Evolutionary conservation across 2,113 vertebrate species (phyloP), one percentile per base, ranked within the genome.

Genomic region (Columba livia): DNA sequence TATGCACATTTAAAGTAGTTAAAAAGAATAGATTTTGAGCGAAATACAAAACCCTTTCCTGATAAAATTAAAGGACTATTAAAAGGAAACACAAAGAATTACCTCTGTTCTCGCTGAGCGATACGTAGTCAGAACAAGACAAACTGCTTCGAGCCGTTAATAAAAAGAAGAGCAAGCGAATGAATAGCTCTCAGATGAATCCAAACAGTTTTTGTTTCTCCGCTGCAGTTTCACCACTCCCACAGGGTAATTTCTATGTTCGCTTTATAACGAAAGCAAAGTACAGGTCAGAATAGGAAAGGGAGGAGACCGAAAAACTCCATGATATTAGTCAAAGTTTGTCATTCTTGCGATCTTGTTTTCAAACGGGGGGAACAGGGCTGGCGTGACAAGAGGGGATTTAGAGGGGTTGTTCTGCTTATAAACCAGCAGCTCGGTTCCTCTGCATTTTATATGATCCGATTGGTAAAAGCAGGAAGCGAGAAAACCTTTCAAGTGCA

Each of bases 391-490:
- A 72, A 51, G 90, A 85, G 80, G 74, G 92, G 75, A 90, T 92
- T 74, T 74, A 79, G 87, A 69, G 17, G 82, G 58, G 71, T 54
- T 94, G 94, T 93, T 85, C 71, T 86, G 70, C 80, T 80, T 50
- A 38, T 84, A 89, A 91, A 61, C 31, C 75, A 92, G 56, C 50
- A 88, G 77, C 66, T 91, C 6, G 5, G 70, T 79, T 96, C 91
- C 94, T 98, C 96, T 97, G 85, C 94, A 84, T 92, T 96, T 97
- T 94, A 66, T 79, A 74, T 72, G 75, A 97, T 85, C 96, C 93
- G 95, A 86, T 84, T 86, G 91, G 94, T 81, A 95, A 97, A 96
- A 98, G 95, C 96, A 98, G 97, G 97, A 98, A 98, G 96, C 96
- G 75, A 96, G 89, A 96, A 90, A 97, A 88, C 95, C 83, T 94